Evolutionary conservation across 30 jellyfish, hydroid and myxozoan genomes (phyloP).

Genomic region (Cassiopea xamachana): DNA sequence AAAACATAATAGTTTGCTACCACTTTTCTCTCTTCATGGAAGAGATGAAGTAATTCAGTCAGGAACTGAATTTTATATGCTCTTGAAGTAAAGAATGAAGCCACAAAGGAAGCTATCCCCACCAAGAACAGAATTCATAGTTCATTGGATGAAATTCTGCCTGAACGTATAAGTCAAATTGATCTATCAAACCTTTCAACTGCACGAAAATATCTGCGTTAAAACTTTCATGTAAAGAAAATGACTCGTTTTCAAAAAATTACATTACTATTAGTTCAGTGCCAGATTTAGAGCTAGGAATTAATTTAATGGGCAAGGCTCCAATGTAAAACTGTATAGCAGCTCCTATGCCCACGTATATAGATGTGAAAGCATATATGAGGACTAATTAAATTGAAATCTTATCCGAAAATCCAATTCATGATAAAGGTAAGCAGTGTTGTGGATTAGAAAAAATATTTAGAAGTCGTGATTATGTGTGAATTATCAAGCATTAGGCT

Average conservation of each 20-base stretch:
- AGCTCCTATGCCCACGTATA: constrained; percentile 46
- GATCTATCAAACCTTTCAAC: constrained; percentile 26
- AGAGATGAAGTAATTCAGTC: constrained; percentile 33
- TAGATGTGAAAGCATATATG: constrained; percentile 59
- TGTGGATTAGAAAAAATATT: constrained; percentile 53
- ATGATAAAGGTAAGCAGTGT: constrained; percentile 55
- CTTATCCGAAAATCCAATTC: constrained; percentile 45
- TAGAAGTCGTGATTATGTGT: constrained; percentile 48
- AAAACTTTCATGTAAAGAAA: constrained; percentile 19
- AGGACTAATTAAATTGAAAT: constrained; percentile 34
- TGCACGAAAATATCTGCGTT: constrained; percentile 24
- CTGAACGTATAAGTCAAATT: constrained; percentile 31
- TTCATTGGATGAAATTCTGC: constrained; percentile 22
- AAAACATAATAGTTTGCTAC: constrained; percentile 36
- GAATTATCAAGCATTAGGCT: constrained; percentile 32
- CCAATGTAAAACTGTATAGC: constrained; percentile 51
- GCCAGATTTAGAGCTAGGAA: constrained; percentile 33
- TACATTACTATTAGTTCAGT: constrained; percentile 36
- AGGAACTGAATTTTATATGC: constrained; percentile 26
- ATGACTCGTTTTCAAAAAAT: constrained; percentile 33
- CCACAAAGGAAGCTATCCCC: constrained; percentile 6
- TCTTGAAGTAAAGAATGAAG: constrained; percentile 15
- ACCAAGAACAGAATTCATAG: background rate
- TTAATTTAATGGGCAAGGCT: constrained; percentile 39
- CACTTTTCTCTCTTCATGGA: constrained; percentile 28